Evolutionary conservation across 1,140 invertebrate species (phyloP).

Genomic region (Drosophila mayri): DNA sequence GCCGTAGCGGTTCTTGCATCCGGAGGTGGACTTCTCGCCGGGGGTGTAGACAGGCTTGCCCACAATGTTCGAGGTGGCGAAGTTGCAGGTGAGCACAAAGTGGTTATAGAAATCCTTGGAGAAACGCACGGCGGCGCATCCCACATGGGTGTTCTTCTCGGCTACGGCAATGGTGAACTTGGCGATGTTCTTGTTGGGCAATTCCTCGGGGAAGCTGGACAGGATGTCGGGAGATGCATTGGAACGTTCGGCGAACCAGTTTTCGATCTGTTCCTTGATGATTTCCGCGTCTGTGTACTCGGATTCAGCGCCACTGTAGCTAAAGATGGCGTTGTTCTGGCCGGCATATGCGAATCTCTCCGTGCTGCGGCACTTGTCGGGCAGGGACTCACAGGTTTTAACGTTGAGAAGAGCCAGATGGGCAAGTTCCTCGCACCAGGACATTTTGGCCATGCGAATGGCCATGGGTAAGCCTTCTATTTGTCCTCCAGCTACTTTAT

Average conservation of each 20-base stretch:
- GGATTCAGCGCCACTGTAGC: slow-evolving; percentile 54
- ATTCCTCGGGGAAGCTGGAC: slow-evolving; percentile 58
- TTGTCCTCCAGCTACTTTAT: slow-evolving; percentile 60
- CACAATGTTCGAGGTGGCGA: no score
- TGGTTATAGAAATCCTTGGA: no score
- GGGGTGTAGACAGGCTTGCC: no score
- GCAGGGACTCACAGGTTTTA: slow-evolving; percentile 52
- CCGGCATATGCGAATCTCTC: slow-evolving; percentile 72
- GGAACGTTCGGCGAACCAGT: slow-evolving; percentile 61
- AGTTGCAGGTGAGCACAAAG: no score
- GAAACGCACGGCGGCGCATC: slow-evolving; percentile 62
- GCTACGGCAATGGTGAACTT: slow-evolving; percentile 65
- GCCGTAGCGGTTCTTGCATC: no score
- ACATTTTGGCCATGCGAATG: slow-evolving; percentile 70
- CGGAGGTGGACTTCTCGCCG: no score
- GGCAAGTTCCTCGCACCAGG: slow-evolving; percentile 68
- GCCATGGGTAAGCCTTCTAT: slow-evolving; percentile 59
- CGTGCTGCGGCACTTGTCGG: slow-evolving; percentile 74
- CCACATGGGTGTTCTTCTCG: slow-evolving; percentile 64
- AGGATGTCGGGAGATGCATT: slow-evolving; percentile 60
- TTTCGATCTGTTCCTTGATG: slow-evolving; percentile 70
- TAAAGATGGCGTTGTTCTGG: slow-evolving; percentile 73
- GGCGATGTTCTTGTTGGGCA: slow-evolving; percentile 61
- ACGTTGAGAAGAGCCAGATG: slow-evolving; percentile 58
- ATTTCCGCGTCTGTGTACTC: slow-evolving; percentile 68